Conservation (phyloP, 2,113 vertebrate species). For the Melanotaenia duboulayi region DNA sequence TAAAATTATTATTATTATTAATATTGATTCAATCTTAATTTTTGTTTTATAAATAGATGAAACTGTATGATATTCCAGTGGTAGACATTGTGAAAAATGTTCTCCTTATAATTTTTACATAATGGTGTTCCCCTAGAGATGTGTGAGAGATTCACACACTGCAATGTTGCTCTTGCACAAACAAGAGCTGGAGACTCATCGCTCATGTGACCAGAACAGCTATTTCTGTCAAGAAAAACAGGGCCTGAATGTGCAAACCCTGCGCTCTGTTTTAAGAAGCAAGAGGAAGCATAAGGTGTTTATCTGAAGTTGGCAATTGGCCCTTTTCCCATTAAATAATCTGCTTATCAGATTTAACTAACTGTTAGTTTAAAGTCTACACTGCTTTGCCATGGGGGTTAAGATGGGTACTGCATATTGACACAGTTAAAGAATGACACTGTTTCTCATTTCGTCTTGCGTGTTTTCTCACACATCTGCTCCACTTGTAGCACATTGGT, state of each 20-base stretch:
- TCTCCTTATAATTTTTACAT: not conserved
- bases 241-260: not conserved
- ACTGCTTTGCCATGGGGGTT: not conserved
- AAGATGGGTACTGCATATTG: not conserved
- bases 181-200: not conserved
- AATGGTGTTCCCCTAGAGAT: not conserved
- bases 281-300: not conserved
- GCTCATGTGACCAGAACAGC: conserved; percentile 43
- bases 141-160: not conserved
- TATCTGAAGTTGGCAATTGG: not conserved
- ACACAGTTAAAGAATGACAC: not conserved
- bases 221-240: conserved; percentile 24
- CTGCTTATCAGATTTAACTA: conserved; percentile 27
- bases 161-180: conserved; percentile 30
- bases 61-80: no score
- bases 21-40: no score
- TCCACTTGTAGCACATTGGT: conserved; percentile 60
- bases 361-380: not conserved
- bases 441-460: conserved; percentile 30
- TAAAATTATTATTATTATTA: no score
- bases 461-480: conserved; percentile 58
- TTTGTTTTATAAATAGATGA: no score
- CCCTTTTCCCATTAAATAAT: conserved; percentile 35
- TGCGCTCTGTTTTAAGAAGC: not conserved
- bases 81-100: not conserved